Evolutionary conservation across 1,140 invertebrate genomes (phyloP).

Genomic region (Drosophila tristis): DNA sequence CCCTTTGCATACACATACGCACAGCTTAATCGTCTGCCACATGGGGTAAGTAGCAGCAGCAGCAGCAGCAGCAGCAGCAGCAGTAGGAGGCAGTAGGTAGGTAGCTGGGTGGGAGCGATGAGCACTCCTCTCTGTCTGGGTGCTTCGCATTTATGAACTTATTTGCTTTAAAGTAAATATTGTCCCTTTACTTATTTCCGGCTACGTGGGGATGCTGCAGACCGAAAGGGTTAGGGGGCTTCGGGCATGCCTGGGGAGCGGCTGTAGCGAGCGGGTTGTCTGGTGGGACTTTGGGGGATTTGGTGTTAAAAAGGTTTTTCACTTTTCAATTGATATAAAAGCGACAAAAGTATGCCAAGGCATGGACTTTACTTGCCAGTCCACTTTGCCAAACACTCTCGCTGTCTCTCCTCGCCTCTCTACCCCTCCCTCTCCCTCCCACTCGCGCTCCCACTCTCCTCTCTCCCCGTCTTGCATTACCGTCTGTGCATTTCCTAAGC

Average conservation of each 20-base stretch:
- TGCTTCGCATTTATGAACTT: slow-evolving; percentile 76
- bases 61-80: not conserved
- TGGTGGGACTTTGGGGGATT: slow-evolving; percentile 62
- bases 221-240: no score
- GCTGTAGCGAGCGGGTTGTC: not conserved
- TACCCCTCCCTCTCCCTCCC: not conserved
- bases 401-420: slow-evolving; percentile 9
- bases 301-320: slow-evolving; percentile 49
- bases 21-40: slow-evolving; percentile 57
- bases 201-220: not conserved
- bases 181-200: slow-evolving; percentile 31
- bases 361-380: slow-evolving; percentile 23
- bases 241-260: not conserved
- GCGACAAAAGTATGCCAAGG: slow-evolving; percentile 62
- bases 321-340: slow-evolving; percentile 75
- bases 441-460: slow-evolving; percentile 5
- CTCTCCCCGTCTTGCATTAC: slow-evolving; percentile 31
- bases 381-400: slow-evolving; percentile 1
- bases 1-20: slow-evolving; percentile 32
- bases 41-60: slow-evolving; percentile 10
- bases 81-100: not conserved
- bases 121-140: not conserved
- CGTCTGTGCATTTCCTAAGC: slow-evolving; percentile 70
- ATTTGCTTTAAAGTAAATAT: slow-evolving; percentile 80
- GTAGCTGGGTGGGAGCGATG: not conserved